Evolutionary conservation across 1,140 invertebrate species (phyloP), one percentile per base, ranked within the genome.

Genomic region (Wiebesia pumilae): DNA sequence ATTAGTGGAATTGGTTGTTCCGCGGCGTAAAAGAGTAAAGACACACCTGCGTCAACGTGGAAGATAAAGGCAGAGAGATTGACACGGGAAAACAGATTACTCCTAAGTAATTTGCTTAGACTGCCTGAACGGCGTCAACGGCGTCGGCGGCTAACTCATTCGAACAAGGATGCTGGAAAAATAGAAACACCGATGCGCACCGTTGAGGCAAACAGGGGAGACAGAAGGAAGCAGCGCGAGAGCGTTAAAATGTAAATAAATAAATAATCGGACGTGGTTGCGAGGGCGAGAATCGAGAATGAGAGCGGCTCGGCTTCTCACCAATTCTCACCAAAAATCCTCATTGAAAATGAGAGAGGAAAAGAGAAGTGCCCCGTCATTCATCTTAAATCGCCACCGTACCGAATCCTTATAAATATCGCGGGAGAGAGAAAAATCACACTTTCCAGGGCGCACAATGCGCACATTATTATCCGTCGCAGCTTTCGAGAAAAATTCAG

Each of bases 401-500:
- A 3, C 38, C 24, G 71, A 75, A 75, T 75, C 27, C 47, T 78
- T 67, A 67, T 80, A 47, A 82, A 69, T 71, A 82, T 30, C 40
- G 24, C 9, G 19, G 77, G 16, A 24, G 77, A 51, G 77, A 54
- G 21, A 51, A 47, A 51, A 69, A 71, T 47, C 80, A 81, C 58
- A 43, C 58, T 65, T 81, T 67, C 35, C 35, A 81, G 58, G 35
- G 24, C 3, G 79, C 16, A 62, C 77, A 78, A 78, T 78, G 30
- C 30, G n/a, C 14, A 19, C 47, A 78, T 78, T 78, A 78, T 78
- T 78, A 78, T 78, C 38, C 77, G 79, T 75, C 38, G 71, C 71
- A 75, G 40, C 71, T 75, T 75, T 75, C 38, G 40, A 75, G 71
- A 75, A 75, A 75, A 75, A 81, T 81, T 58, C 58, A 3, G 19